Conservation (phyloP, 1,140 invertebrate species). For the Antheraea pernyi region DNA sequence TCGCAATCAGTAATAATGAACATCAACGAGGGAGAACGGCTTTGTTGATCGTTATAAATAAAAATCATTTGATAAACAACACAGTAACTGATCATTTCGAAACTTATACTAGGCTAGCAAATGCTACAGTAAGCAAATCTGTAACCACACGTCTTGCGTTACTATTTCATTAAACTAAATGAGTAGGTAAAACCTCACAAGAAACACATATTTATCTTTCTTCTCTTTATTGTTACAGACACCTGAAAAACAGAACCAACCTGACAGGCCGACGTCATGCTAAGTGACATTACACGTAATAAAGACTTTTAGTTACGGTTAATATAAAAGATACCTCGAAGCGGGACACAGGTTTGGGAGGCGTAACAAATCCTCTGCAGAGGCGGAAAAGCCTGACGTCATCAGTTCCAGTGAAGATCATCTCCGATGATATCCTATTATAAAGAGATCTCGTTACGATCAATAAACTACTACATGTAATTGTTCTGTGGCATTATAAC, state of each 20-base stretch:
- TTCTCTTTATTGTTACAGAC: constrained; percentile 77
- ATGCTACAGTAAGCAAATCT: no score
- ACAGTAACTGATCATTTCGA: background rate
- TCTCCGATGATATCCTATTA: constrained; percentile 72
- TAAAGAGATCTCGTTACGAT: constrained; percentile 71
- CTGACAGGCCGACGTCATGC: constrained; percentile 71
- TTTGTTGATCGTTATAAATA: background rate
- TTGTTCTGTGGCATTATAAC: constrained; percentile 71
- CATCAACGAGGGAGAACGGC: constrained; percentile 15
- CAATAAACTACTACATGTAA: constrained; percentile 66
- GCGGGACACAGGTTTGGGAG: constrained; percentile 20
- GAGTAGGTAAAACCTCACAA: background rate
- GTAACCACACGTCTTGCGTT: no score
- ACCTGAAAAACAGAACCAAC: constrained; percentile 73
- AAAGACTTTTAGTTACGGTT: constrained; percentile 65
- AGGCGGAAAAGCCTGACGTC: constrained; percentile 31
- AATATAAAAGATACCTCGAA: constrained; percentile 55
- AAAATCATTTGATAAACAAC: background rate
- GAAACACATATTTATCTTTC: constrained; percentile 22
- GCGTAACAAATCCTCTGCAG: constrained; percentile 12
- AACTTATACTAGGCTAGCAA: background rate
- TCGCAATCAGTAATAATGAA: constrained; percentile 55
- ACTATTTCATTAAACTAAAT: no score
- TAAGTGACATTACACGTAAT: constrained; percentile 44
- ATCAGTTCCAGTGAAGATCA: constrained; percentile 67